Conservation (phyloP, 2,888 invertebrate species). For the Chalcosyrphus nemorum region DNA sequence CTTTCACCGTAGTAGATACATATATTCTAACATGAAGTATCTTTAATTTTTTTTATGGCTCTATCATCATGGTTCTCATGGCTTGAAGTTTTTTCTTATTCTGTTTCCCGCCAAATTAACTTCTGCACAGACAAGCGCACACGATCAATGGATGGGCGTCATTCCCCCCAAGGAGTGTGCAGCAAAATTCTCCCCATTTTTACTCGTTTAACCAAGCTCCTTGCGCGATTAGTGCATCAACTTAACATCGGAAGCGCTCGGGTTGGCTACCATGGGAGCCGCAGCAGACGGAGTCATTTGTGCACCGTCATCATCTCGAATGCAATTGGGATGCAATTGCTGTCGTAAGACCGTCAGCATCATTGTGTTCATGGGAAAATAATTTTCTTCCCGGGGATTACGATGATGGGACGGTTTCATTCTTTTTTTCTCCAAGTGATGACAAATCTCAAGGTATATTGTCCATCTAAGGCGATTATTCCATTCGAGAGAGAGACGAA, state of each 20-base stretch:
- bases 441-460: slow-evolving; percentile 41
- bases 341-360: slow-evolving; percentile 70
- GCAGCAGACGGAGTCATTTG: slow-evolving; percentile 44
- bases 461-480: slow-evolving; percentile 26
- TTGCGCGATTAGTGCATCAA: slow-evolving; percentile 67
- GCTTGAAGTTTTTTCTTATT: too few relatives aligned
- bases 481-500: too few relatives aligned
- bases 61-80: slow-evolving; percentile 61
- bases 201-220: slow-evolving; percentile 41
- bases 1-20: slow-evolving; percentile 57
- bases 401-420: slow-evolving; percentile 53
- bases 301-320: slow-evolving; percentile 61
- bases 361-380: slow-evolving; percentile 71
- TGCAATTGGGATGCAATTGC: slow-evolving; percentile 72
- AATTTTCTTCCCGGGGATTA: slow-evolving; percentile 39
- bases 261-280: slow-evolving; percentile 56
- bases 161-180: slow-evolving; percentile 67
- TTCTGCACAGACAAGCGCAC: background rate
- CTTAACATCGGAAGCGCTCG: slow-evolving; percentile 68
- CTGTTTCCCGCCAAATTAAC: slow-evolving; percentile 63
- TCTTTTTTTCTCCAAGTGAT: slow-evolving; percentile 34
- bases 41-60: slow-evolving; percentile 21
- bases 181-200: slow-evolving; percentile 9
- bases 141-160: slow-evolving; percentile 70
- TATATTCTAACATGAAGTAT: slow-evolving; percentile 56